Percentiles rank a stretch among this genome's conserved stretches.
These are phyloP conservation scores for Thunnus maccoyii DNA, from an alignment of 2,113 vertebrate genomes.

Conservation along the genomic window DNA sequence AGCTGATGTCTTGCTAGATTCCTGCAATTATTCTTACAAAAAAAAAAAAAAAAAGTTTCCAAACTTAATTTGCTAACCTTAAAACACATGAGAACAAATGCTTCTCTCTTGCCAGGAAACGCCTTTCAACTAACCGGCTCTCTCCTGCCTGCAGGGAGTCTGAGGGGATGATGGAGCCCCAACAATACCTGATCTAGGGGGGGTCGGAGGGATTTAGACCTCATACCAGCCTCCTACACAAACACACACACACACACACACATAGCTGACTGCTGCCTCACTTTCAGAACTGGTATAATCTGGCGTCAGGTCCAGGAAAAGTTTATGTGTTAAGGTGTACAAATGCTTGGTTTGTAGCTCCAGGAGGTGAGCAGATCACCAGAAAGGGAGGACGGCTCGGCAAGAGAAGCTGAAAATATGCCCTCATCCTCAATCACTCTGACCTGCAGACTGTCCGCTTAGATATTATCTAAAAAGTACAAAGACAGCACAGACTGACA, in stretches of 20 bases:
- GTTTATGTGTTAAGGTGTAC: neutral
- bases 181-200: constrained; percentile 71
- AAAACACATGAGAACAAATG: constrained; percentile 44
- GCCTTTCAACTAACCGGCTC: constrained; percentile 50
- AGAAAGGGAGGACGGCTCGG: neutral
- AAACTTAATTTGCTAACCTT: constrained; percentile 42
- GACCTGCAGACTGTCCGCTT: constrained; percentile 8
- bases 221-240: constrained; percentile 53
- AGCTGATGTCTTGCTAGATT: neutral
- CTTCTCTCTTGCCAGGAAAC: constrained; percentile 57
- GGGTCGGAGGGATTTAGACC: constrained; percentile 62
- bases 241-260: constrained; percentile 2
- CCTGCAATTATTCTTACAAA: neutral
- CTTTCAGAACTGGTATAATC: constrained; percentile 57
- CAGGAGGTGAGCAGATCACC: constrained; percentile 28
- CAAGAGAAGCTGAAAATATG: neutral
- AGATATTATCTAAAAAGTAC: constrained; percentile 11
- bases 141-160: constrained; percentile 68
- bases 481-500: neutral
- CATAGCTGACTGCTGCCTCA: constrained; percentile 31
- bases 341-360: constrained; percentile 5
- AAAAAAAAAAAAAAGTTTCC: constrained; percentile 3
- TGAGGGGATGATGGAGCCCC: constrained; percentile 61
- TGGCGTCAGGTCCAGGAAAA: constrained; percentile 35
- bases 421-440: neutral